Evolutionary conservation across 2,113 vertebrate species (phyloP).

Genomic region (Coptodon bakossiorum): DNA sequence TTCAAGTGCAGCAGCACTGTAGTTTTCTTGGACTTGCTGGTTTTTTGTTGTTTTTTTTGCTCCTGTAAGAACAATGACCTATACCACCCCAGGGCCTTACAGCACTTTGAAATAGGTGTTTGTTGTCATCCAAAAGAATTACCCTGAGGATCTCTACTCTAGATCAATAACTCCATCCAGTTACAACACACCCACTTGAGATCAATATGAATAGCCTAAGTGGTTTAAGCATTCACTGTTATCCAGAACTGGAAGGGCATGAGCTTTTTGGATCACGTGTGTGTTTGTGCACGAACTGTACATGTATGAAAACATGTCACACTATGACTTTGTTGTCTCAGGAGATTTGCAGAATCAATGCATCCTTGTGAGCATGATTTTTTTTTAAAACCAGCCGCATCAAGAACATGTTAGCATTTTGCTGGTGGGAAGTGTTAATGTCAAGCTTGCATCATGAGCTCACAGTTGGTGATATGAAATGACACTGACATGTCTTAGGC

Average conservation of each 20-base stretch:
- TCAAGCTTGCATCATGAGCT: neutral
- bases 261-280: neutral
- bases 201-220: conserved; percentile 31
- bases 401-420: neutral
- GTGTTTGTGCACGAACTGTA: neutral
- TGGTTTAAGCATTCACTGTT: neutral
- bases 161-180: conserved; percentile 42
- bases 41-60: neutral
- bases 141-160: conserved; percentile 10
- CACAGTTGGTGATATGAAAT: conserved; percentile 13
- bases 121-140: conserved; percentile 22
- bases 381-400: neutral
- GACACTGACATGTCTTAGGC: conserved; percentile 14
- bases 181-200: conserved; percentile 20
- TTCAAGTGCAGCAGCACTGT: neutral
- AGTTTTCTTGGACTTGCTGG: neutral
- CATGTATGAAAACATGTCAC: neutral
- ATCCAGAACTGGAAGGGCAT: neutral
- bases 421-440: conserved; percentile 36
- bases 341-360: neutral
- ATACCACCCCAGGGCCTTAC: neutral
- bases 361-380: neutral
- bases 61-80: neutral
- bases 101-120: conserved; percentile 3
- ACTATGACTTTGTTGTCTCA: neutral